Conservation (phyloP, 2,888 invertebrate genomes). For the Fissipunctia ypsillon region DNA sequence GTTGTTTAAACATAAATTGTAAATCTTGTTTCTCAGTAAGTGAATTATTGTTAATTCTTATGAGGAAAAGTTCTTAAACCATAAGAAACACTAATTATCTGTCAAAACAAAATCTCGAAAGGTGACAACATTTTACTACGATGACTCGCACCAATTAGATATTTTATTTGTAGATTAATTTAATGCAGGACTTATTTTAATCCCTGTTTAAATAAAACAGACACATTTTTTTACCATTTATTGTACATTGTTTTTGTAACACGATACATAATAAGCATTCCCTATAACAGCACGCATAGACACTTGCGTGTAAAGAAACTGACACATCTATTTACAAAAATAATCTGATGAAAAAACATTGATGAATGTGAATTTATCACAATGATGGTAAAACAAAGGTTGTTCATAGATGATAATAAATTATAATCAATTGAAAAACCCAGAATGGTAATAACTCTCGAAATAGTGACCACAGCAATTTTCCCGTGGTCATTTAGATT, state of each 20-base stretch:
- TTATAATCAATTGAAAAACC: not conserved
- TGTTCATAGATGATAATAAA: not conserved
- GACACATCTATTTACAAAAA: conserved; percentile 36
- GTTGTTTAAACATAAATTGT: too few species aligned
- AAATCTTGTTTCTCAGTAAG: too few species aligned
- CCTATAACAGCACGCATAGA: conserved; percentile 81
- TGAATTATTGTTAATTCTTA: too few species aligned
- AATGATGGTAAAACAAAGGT: not conserved
- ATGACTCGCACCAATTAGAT: too few species aligned
- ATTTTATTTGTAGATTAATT: too few species aligned
- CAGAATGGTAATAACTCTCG: not conserved
- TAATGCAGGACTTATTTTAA: too few species aligned
- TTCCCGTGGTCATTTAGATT: not conserved
- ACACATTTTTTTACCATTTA: conserved; percentile 79
- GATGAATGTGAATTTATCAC: not conserved
- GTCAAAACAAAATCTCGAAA: too few species aligned
- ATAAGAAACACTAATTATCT: too few species aligned
- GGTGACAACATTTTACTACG: too few species aligned
- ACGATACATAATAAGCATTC: conserved; percentile 85
- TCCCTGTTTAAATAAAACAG: conserved; percentile 19
- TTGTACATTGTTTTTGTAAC: conserved; percentile 87
- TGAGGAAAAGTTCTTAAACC: too few species aligned
- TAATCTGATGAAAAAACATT: not conserved
- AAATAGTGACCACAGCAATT: not conserved
- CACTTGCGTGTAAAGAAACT: conserved; percentile 67